Evolutionary conservation across 2,888 invertebrate species (phyloP), one percentile per base, ranked within the genome.

Genomic region (Melipona beecheii): DNA sequence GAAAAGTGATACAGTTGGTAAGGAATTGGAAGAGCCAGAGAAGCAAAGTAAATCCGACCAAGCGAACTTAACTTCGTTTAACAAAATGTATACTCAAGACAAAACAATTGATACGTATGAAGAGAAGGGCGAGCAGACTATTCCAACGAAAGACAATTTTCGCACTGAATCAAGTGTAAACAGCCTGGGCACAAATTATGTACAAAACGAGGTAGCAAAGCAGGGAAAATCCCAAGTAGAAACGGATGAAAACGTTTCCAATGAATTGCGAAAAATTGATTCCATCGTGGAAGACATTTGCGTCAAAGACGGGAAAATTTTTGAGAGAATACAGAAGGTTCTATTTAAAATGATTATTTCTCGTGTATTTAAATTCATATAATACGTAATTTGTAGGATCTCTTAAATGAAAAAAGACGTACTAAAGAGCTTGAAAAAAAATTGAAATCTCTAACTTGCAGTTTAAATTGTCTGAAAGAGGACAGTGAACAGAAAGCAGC

Each of bases 381-480:
- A 56, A 50, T 36, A 56, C 31, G 9, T 68, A 74, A 71, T 73
- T 82, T 49, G 19, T 79, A 91, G 91, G 89, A 91, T 68, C 76
- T 91, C 2, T 72, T 78, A 66, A 80, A 79, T 21, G 88, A 91
- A 71, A 87, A 82, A 31, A 86, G 69, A 66, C 87, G 81, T 15
- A 83, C 78, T 27, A 74, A 66, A 43, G 88, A 90, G 62, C 76
- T 91, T 31, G 89, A 87, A 62, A 85, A 87, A 70, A 85, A 90
- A 80, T 72, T 91, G 27, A 76, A 90, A 74, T 84, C 73, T 11
- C 72, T 88, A 68, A 88, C 83, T 49, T 88, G 88, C 43, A 86
- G 81, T 71, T 78, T 90, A 27, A 81, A 86, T n/a, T 89, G 88
- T 70, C 21, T 91, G 50, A 86, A 87, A 62, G 78, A 86, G 13